A percentile compares a stretch with the other conserved stretches of the same genome.
These are phyloP conservation scores for Epizoanthus stellaris DNA, from an alignment of 92 coral and sea anemone species.

Conservation along the genomic window DNA sequence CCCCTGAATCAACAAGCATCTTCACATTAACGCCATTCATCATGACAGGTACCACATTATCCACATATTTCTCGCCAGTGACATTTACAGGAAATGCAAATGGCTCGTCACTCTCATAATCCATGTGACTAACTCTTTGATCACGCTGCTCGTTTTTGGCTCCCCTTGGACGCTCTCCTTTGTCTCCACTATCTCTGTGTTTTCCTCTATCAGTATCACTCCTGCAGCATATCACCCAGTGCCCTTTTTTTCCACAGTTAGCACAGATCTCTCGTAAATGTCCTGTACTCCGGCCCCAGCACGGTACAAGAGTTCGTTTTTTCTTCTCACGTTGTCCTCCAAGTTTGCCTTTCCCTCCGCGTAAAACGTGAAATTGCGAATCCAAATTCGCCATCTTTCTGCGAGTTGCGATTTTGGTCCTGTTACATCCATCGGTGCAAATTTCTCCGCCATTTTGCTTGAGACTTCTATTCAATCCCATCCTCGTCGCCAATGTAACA, in stretches of 20 bases:
- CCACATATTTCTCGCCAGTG: slow-evolving; percentile 12
- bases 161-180: background rate
- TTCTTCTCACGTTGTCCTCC: slow-evolving; percentile 28
- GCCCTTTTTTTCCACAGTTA: slow-evolving; percentile 34
- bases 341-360: slow-evolving; percentile 42
- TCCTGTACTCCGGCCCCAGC: slow-evolving; percentile 43
- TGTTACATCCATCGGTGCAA: background rate
- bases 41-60: slow-evolving; percentile 31
- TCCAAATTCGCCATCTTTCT: slow-evolving; percentile 45
- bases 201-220: slow-evolving; percentile 19
- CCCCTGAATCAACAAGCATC: slow-evolving; percentile 33
- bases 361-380: slow-evolving; percentile 27
- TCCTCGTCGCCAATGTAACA: background rate
- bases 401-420: slow-evolving; percentile 22
- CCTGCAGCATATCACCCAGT: slow-evolving; percentile 20
- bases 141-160: background rate
- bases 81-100: slow-evolving; percentile 17
- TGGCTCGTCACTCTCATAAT: slow-evolving; percentile 8
- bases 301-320: slow-evolving; percentile 23
- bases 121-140: slow-evolving; percentile 32
- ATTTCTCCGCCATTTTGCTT: background rate
- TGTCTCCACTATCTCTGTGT: slow-evolving; percentile 10
- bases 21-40: slow-evolving; percentile 1
- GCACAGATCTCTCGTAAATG: slow-evolving; percentile 44
- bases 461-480: background rate